These are phyloP conservation scores for Cephus runcator DNA, from an alignment of 2,888 invertebrate genomes.

Conservation along the genomic window DNA sequence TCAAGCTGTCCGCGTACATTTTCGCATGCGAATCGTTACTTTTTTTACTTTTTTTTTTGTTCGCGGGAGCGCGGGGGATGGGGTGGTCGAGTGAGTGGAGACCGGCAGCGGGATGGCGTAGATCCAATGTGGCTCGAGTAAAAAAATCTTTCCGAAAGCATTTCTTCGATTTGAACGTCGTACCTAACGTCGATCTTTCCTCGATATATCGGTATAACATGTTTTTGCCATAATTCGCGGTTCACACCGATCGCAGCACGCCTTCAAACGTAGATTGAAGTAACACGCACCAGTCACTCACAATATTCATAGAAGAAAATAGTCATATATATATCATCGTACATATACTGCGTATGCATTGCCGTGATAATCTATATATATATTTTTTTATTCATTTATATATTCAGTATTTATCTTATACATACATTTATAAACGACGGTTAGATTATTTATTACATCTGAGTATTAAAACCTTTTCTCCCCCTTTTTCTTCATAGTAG, in stretches of 20 bases:
- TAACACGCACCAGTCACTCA: conserved; percentile 49
- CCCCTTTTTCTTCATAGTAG: conserved; percentile 15
- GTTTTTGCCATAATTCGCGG: conserved; percentile 7
- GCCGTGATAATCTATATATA: conserved; percentile 39
- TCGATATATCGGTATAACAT: not conserved
- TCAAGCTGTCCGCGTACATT: not conserved
- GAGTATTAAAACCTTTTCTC: conserved; percentile 47
- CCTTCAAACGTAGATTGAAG: conserved; percentile 37
- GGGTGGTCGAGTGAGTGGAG: conserved; percentile 5
- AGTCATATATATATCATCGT: conserved; percentile 43
- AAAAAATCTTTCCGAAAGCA: not conserved
- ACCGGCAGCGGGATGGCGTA: conserved; percentile 21
- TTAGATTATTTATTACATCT: conserved; percentile 51
- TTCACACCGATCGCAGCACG: conserved; percentile 14
- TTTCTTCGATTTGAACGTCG: not conserved
- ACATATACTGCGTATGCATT: conserved; percentile 44
- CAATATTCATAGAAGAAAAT: conserved; percentile 62
- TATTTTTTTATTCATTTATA: conserved; percentile 37
- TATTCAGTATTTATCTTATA: conserved; percentile 35
- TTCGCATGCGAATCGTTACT: not conserved
- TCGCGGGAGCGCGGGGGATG: not conserved
- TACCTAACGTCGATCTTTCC: not conserved
- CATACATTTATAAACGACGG: conserved; percentile 55
- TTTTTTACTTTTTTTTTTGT: not conserved
- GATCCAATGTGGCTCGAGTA: conserved; percentile 4